These are phyloP conservation scores for Pseudorhiza aurosa DNA, from an alignment of 30 jellyfish, hydroid and myxozoan genomes.

Conservation along the genomic window DNA sequence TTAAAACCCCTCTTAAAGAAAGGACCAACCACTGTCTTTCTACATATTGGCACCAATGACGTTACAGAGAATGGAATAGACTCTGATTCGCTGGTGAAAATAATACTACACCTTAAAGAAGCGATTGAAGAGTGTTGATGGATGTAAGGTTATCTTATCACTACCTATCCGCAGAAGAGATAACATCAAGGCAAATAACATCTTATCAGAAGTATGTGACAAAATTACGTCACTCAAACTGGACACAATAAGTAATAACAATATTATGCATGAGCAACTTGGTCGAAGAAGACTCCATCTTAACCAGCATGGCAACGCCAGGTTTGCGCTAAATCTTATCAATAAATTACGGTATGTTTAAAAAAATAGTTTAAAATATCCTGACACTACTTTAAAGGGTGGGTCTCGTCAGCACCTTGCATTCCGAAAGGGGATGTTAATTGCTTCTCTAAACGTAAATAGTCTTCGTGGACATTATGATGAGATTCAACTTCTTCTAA, in stretches of 20 bases:
- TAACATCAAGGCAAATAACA: constrained; percentile 14
- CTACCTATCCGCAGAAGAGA: constrained; percentile 17
- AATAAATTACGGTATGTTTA: constrained; percentile 10
- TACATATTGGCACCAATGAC: constrained; percentile 3
- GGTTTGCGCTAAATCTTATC: constrained; percentile 8
- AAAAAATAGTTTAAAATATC: background rate
- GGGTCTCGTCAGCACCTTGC: background rate
- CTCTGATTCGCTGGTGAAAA: background rate
- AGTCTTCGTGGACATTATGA: constrained; percentile 2
- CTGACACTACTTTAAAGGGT: background rate
- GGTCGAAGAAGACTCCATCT: constrained; percentile 6
- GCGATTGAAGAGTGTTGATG: background rate
- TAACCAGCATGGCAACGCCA: constrained; percentile 2
- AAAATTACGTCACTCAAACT: background rate
- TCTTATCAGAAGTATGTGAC: background rate
- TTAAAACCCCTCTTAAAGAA: background rate
- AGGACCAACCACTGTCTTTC: background rate
- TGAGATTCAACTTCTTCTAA: background rate
- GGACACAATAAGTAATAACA: background rate
- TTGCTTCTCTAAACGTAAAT: constrained; percentile 13
- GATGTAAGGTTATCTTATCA: background rate
- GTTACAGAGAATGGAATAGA: constrained; percentile 9
- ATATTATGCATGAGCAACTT: constrained; percentile 3
- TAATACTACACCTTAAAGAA: constrained; percentile 5
- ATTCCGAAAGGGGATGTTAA: background rate